Base-by-base conservation (phyloP, 2,888 invertebrate species). In the Epinotia ramella region DNA sequence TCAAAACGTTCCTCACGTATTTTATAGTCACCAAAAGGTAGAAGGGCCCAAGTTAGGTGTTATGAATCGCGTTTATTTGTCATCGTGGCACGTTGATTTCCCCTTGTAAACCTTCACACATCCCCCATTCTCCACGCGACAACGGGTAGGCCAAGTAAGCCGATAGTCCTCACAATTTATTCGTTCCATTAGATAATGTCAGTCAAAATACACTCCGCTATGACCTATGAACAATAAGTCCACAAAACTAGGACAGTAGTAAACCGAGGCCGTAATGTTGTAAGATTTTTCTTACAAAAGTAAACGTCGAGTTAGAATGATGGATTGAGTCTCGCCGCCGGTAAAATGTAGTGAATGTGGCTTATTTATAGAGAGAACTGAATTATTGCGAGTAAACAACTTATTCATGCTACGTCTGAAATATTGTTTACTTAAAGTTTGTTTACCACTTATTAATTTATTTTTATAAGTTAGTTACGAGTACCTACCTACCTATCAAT, bases 291-390 rank as follows among this genome's bases (percentile, higher is more conserved):
- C 67, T 57, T 67, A 67, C 71, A 71, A 76, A 76, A 67, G 76
- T 72, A 72, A 72, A 76, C 65, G 76, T 76, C 72, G 72, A 67
- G 76, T 67, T 72, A 62, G 60, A 66, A 63, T 76, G 72, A 76
- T 76, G 71, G 72, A 76, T 76, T 62, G 72, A 67, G 62, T 67
- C 67, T 46, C 33, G 40, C 72, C 40, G 59, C 49, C 71, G 49
- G 62, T 63, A 71, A 64, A 71, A 66, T 65, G 60, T 53, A 44
- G 49, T 66, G 56, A 67, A 72, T 33, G 75, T 60, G 59, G 71
- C 67, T 76, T 67, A 62, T 66, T 60, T 56, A 44, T 68, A 60
- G 40, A 57, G 63, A 20, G 53, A 66, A 57, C 20, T 40, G 33
- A 16, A 20, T 56, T 56, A 33, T 40, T 11, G 57, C 49, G 9